A percentile compares a stretch with the other conserved stretches of the same genome.
phyloP scores from a whole-genome alignment of 2,797 vertebrate genomes.

The Distichodus sexfasciatus region DNA sequence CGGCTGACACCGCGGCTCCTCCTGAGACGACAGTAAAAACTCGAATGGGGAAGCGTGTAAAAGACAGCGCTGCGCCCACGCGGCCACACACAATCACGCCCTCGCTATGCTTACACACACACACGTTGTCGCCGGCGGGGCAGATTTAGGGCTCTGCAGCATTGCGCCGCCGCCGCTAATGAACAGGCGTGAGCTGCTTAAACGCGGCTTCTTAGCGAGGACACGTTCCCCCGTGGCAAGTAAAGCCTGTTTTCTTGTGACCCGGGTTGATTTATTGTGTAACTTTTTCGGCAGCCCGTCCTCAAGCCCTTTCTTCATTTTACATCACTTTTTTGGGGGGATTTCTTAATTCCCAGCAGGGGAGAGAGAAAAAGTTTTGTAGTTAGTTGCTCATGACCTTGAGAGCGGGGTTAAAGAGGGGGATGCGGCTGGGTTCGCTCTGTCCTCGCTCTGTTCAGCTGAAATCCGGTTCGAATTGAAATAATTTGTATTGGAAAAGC shows the following conservation, averaged over 20 bases:
- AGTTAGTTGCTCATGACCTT: no score
- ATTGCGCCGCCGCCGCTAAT: conserved; percentile 44
- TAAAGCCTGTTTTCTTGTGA: conserved; percentile 18
- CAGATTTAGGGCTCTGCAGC: conserved; percentile 50
- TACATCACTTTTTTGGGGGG: not conserved
- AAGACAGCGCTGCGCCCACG: conserved; percentile 31
- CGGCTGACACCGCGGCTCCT: conserved; percentile 68
- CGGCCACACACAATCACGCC: conserved; percentile 39
- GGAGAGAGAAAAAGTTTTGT: no score
- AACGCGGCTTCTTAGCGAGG: conserved; percentile 44
- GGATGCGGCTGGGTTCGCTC: not conserved
- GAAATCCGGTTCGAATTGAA: not conserved
- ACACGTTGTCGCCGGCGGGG: conserved; percentile 23
- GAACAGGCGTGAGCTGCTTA: conserved; percentile 41
- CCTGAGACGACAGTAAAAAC: conserved; percentile 63
- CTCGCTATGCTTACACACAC: conserved; percentile 41
- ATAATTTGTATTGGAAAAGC: no score
- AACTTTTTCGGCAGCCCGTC: not conserved
- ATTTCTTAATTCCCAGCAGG: conserved; percentile 1
- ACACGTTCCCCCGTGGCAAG: conserved; percentile 34
- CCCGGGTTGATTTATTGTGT: conserved; percentile 16
- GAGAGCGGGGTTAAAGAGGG: conserved; percentile 16
- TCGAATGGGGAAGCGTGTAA: conserved; percentile 51
- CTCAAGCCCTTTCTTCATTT: not conserved
- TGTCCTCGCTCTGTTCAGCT: not conserved